Evolutionary conservation across 1,140 invertebrate species (phyloP).

Genomic region (Danaus melanippus): DNA sequence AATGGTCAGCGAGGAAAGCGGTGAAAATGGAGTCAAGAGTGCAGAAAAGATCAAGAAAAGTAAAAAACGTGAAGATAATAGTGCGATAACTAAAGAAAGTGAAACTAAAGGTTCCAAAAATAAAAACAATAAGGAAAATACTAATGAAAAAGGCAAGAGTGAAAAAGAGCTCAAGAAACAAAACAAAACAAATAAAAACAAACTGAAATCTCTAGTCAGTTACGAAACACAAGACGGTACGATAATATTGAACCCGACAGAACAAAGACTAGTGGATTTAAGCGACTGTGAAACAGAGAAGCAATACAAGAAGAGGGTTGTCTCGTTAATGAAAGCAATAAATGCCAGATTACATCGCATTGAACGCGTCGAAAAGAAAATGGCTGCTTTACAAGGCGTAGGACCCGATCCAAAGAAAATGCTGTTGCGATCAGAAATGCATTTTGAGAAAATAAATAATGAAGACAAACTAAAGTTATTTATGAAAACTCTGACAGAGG

Average conservation of each 20-base stretch:
- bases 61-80: conserved; percentile 13
- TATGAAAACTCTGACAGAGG: conserved; percentile 29
- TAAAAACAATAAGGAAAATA: conserved; percentile 10
- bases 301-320: conserved; percentile 40
- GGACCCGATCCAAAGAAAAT: conserved; percentile 44
- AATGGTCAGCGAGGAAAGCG: conserved; percentile 1
- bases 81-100: conserved; percentile 8
- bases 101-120: conserved; percentile 4
- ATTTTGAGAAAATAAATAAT: conserved; percentile 38
- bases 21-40: conserved; percentile 5
- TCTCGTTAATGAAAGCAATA: conserved; percentile 35
- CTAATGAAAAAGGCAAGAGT: conserved; percentile 3
- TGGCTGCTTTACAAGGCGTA: conserved; percentile 37
- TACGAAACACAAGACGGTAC: conserved; percentile 11
- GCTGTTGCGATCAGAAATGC: conserved; percentile 49
- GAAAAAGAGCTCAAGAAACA: conserved; percentile 9
- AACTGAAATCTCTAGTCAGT: conserved; percentile 1
- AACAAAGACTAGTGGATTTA: conserved; percentile 35
- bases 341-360: conserved; percentile 32
- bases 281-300: conserved; percentile 36
- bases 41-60: conserved; percentile 2
- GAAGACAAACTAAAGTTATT: conserved; percentile 39
- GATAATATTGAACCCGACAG: conserved; percentile 3
- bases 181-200: conserved; percentile 18
- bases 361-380: conserved; percentile 39